Evolutionary conservation across 2,888 invertebrate genomes (phyloP).

Genomic region (Pegoplata infirma): DNA sequence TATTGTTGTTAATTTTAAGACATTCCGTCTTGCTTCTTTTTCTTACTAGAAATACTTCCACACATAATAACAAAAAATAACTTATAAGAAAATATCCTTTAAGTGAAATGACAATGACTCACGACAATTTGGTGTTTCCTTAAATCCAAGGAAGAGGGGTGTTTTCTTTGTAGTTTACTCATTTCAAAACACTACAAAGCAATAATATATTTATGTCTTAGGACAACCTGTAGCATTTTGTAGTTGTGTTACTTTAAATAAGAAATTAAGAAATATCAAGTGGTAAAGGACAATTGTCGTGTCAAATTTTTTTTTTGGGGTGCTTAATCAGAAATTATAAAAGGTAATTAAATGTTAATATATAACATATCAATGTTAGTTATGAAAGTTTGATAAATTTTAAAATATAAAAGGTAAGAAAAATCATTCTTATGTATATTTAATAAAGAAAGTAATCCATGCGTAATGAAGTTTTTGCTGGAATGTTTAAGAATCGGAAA

Average conservation of each 20-base stretch:
- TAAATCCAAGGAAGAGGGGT: slow-evolving; percentile 2
- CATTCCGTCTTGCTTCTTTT: background rate
- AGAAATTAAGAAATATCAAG: slow-evolving; percentile 45
- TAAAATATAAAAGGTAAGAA: no score
- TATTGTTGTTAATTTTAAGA: background rate
- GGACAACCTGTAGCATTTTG: slow-evolving; percentile 43
- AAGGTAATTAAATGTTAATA: slow-evolving; percentile 4
- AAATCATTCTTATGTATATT: no score
- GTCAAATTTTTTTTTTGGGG: slow-evolving; percentile 7
- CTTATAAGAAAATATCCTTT: slow-evolving; percentile 30
- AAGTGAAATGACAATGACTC: slow-evolving; percentile 35
- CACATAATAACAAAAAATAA: slow-evolving; percentile 36
- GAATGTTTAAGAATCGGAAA: no score
- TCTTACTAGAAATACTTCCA: background rate
- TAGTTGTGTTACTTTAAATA: slow-evolving; percentile 1
- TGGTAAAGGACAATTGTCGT: slow-evolving; percentile 40
- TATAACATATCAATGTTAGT: no score
- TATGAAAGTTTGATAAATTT: no score
- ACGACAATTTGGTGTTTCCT: slow-evolving; percentile 1
- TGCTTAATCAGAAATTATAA: slow-evolving; percentile 22
- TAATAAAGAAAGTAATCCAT: no score
- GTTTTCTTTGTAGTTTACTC: slow-evolving; percentile 11
- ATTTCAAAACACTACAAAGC: no score
- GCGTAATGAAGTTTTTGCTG: no score
- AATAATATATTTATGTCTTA: no score